Evolutionary conservation across 2,113 vertebrate genomes (phyloP), one percentile per base, ranked within the genome.

Genomic region (Sceloporus tristichus): DNA sequence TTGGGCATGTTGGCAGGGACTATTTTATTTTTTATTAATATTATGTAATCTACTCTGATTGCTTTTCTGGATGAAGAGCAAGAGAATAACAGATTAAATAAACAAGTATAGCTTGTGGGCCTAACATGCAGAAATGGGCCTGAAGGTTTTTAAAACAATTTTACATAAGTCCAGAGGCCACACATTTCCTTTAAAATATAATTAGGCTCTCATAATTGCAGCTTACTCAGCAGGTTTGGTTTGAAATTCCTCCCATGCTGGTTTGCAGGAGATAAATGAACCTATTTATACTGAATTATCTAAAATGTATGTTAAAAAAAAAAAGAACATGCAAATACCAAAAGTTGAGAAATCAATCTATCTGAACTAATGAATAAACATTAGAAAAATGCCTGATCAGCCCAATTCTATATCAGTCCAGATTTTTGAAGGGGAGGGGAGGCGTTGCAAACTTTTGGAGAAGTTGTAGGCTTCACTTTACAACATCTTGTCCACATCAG

Each of bases 401-500:
- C 3, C 9, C 40, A 71, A 62, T 48, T 92, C 91, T 92, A 92
- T 5, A 87, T 91, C 90, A 81, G 54, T 87, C 82, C 85, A 90
- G 73, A 75, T 80, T 84, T 87, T 84, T 93, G 90, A 89, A 6
- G 86, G 82, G 78, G 85, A 4, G 82, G 78, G 88, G 5, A 82
- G 85, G 80, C 83, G 90, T 93, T 96, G 95, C 95, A 96, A 96
- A 97, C 95, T 97, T 97, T 96, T 94, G 94, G 96, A 97, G 96
- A 97, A 96, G 95, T 96, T 96, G 96, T 97, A 96, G 95, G 94
- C 94, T 97, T 97, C 95, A 93, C 91, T 97, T 97, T 97, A 97
- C 94, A 97, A 97, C 97, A 97, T 97, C 96, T 97, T 97, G 97
- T 97, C 96, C 95, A 94, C 96, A 97, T 97, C 96, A 97, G 97